Conservation (phyloP, 2,888 invertebrate genomes). For the Synanthedon andrenaeformis region DNA sequence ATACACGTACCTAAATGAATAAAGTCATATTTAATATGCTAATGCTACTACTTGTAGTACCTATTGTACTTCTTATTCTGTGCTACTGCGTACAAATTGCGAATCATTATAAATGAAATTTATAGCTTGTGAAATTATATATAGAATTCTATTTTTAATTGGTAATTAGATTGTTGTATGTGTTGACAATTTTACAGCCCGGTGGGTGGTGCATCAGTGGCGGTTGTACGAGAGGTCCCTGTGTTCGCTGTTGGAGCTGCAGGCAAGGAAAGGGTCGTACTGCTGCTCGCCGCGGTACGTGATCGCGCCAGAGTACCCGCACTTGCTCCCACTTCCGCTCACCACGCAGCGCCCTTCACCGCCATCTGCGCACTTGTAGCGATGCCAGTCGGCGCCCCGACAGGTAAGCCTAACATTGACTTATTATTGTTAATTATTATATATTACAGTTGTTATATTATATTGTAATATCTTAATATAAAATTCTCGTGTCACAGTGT, state of each 20-base stretch:
- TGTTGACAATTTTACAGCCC: constrained; percentile 28
- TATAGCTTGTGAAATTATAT: too few species aligned
- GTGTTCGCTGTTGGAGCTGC: constrained; percentile 53
- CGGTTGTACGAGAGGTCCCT: constrained; percentile 59
- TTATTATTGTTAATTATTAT: too few species aligned
- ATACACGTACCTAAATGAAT: too few species aligned
- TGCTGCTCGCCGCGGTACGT: constrained; percentile 58
- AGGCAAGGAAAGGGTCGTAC: constrained; percentile 49
- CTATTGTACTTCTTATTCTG: too few species aligned
- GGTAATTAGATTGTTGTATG: neutral
- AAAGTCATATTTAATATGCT: too few species aligned
- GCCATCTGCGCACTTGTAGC: constrained; percentile 66
- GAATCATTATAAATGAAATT: too few species aligned
- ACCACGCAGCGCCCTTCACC: constrained; percentile 49
- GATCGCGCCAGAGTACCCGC: constrained; percentile 53
- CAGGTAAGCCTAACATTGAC: constrained; percentile 18
- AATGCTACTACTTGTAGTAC: too few species aligned
- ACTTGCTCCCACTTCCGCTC: constrained; percentile 47
- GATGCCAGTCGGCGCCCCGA: constrained; percentile 47
- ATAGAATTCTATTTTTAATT: too few species aligned
- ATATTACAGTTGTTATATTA: too few species aligned
- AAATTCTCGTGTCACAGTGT: too few species aligned
- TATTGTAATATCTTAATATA: too few species aligned
- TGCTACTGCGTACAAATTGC: too few species aligned
- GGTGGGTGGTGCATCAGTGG: constrained; percentile 61